phyloP scores from a whole-genome alignment of 2,888 invertebrate genomes.

The Pseudococcus jackbeardsleyi region DNA sequence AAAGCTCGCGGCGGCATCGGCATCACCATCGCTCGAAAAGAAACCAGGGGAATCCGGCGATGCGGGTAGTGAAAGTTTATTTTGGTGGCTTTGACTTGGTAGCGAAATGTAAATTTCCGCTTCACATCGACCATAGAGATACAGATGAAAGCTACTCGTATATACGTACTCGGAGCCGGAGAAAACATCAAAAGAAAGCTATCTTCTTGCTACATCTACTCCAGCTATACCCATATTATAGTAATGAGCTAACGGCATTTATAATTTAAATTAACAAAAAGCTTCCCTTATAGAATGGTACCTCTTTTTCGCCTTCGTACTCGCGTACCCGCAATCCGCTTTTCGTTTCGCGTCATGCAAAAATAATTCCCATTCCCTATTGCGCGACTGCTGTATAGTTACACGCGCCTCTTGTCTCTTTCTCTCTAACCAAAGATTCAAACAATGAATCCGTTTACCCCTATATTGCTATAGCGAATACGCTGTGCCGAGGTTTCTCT shows the following conservation, averaged over 20 bases:
- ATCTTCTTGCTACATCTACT: constrained; percentile 11
- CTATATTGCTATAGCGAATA: background rate
- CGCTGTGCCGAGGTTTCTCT: no score
- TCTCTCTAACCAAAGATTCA: background rate
- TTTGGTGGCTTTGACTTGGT: constrained; percentile 14
- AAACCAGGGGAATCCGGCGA: background rate
- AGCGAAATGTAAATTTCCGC: constrained; percentile 36
- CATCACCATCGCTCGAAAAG: no score
- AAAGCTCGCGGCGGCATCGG: background rate
- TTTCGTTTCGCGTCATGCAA: background rate
- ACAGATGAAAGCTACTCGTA: background rate
- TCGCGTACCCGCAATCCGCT: constrained; percentile 2
- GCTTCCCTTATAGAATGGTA: constrained; percentile 1
- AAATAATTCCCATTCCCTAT: background rate
- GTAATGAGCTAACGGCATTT: constrained; percentile 40
- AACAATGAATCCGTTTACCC: background rate
- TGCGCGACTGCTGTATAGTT: background rate
- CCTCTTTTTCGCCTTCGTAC: background rate
- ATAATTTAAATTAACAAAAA: constrained; percentile 46
- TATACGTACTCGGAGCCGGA: background rate
- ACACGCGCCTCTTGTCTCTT: background rate
- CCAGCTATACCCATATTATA: constrained; percentile 13
- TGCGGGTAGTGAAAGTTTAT: constrained; percentile 38
- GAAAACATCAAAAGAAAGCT: constrained; percentile 41
- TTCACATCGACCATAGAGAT: constrained; percentile 27